These are phyloP conservation scores for Chorisops tibialis DNA, from an alignment of 2,888 invertebrate species.

Conservation along the genomic window DNA sequence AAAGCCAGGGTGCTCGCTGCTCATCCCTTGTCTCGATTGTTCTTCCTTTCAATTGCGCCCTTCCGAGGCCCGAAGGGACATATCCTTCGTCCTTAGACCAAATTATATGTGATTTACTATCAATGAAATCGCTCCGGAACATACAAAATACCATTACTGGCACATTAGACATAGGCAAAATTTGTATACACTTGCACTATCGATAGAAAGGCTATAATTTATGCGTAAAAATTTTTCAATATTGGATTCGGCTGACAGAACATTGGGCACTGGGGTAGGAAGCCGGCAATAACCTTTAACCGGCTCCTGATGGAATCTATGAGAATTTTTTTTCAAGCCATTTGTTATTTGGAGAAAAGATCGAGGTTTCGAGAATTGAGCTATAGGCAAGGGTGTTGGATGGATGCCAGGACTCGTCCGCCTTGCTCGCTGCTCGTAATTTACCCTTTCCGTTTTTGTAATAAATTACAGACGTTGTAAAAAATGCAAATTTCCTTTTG, in stretches of 20 bases:
- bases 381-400: slow-evolving; percentile 15
- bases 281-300: slow-evolving; percentile 23
- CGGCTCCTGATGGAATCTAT: slow-evolving; percentile 29
- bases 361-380: background rate
- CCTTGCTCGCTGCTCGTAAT: slow-evolving; percentile 19
- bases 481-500: slow-evolving; percentile 30
- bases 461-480: slow-evolving; percentile 31
- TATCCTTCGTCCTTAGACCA: slow-evolving; percentile 23
- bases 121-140: slow-evolving; percentile 20
- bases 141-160: background rate
- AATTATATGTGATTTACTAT: slow-evolving; percentile 33
- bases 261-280: slow-evolving; percentile 11
- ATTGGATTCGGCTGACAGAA: slow-evolving; percentile 24
- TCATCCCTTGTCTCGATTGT: slow-evolving; percentile 20
- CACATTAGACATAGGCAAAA: slow-evolving; percentile 10
- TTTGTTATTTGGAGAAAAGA: slow-evolving; percentile 24
- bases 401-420: background rate
- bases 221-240: slow-evolving; percentile 35
- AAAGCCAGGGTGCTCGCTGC: slow-evolving; percentile 19
- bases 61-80: slow-evolving; percentile 12
- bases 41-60: slow-evolving; percentile 11
- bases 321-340: slow-evolving; percentile 30
- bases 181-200: slow-evolving; percentile 34
- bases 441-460: slow-evolving; percentile 18
- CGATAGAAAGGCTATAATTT: slow-evolving; percentile 35